Evolutionary conservation across 2,113 vertebrate species (phyloP).

Genomic region (Phalacrocorax carbo): DNA sequence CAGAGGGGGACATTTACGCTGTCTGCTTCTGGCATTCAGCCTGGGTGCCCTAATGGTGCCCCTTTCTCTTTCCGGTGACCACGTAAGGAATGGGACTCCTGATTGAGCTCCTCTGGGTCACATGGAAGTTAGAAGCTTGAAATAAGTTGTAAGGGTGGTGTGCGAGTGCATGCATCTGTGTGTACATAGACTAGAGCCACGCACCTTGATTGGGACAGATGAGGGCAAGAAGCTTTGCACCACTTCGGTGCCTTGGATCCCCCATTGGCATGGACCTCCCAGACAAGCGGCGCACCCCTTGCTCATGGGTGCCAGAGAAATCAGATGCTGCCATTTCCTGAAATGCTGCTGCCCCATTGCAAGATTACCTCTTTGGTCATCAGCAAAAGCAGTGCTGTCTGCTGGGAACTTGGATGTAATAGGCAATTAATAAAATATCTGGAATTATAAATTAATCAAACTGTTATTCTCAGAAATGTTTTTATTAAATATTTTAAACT

Average conservation of each 20-base stretch:
- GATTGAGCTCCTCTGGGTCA: not conserved
- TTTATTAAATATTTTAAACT: constrained; percentile 64
- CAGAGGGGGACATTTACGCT: not conserved
- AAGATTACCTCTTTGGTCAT: not conserved
- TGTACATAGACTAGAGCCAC: not conserved
- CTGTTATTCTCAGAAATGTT: not conserved
- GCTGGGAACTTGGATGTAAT: not conserved
- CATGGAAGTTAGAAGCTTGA: not conserved
- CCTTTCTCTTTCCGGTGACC: not conserved
- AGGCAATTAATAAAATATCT: not conserved
- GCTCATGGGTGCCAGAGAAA: not conserved
- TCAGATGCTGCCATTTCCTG: not conserved
- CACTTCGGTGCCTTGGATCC: not conserved
- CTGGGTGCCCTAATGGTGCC: not conserved
- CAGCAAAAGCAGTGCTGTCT: not conserved
- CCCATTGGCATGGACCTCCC: not conserved
- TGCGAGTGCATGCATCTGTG: too few species aligned
- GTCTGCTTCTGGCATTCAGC: not conserved
- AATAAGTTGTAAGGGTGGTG: not conserved
- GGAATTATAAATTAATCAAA: not conserved
- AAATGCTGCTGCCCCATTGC: not conserved
- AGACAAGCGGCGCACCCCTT: not conserved
- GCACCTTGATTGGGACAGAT: not conserved
- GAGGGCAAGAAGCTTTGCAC: not conserved
- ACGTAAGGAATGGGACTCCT: not conserved